Evolutionary conservation across 1,140 invertebrate genomes (phyloP).

Genomic region (Zaprionus nigranus): DNA sequence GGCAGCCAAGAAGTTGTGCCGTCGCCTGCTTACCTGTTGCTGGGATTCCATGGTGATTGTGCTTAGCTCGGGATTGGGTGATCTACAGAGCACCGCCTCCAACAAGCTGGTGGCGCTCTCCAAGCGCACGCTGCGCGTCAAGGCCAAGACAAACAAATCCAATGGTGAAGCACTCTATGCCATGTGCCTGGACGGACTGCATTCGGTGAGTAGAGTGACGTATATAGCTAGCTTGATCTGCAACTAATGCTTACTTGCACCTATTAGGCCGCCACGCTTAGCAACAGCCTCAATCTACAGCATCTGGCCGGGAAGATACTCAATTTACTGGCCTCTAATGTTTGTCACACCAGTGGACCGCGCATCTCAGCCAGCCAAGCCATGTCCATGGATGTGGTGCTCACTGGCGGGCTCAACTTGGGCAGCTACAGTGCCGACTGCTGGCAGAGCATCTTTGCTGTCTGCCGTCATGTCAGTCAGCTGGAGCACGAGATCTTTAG

Average conservation of each 20-base stretch:
- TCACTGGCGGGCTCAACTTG: slow-evolving; percentile 92
- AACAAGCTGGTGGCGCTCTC: slow-evolving; percentile 86
- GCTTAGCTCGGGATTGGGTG: slow-evolving; percentile 90
- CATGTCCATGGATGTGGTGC: slow-evolving; percentile 93
- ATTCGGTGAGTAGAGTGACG: slow-evolving; percentile 87
- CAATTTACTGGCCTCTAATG: slow-evolving; percentile 81
- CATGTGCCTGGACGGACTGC: slow-evolving; percentile 93
- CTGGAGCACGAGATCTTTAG: slow-evolving; percentile 95
- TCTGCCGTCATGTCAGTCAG: slow-evolving; percentile 95
- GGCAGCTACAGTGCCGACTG: slow-evolving; percentile 95
- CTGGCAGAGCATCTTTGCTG: slow-evolving; percentile 97
- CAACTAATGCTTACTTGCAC: background rate
- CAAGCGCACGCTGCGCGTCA: slow-evolving; percentile 85
- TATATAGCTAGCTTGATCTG: background rate
- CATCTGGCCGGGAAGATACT: slow-evolving; percentile 85
- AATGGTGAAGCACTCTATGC: slow-evolving; percentile 91
- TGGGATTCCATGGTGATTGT: slow-evolving; percentile 96
- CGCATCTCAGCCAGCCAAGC: slow-evolving; percentile 93
- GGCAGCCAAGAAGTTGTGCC: slow-evolving; percentile 88
- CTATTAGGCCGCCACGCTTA: slow-evolving; percentile 88
- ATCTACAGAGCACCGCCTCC: slow-evolving; percentile 86
- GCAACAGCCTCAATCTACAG: slow-evolving; percentile 91
- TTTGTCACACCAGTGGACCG: slow-evolving; percentile 86
- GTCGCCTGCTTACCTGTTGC: slow-evolving; percentile 92
- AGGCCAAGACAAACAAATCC: slow-evolving; percentile 87